A percentile compares a stretch with the other conserved stretches of the same genome.
Conservation (phyloP, 1,140 invertebrate genomes). For the Euwallacea similis region DNA sequence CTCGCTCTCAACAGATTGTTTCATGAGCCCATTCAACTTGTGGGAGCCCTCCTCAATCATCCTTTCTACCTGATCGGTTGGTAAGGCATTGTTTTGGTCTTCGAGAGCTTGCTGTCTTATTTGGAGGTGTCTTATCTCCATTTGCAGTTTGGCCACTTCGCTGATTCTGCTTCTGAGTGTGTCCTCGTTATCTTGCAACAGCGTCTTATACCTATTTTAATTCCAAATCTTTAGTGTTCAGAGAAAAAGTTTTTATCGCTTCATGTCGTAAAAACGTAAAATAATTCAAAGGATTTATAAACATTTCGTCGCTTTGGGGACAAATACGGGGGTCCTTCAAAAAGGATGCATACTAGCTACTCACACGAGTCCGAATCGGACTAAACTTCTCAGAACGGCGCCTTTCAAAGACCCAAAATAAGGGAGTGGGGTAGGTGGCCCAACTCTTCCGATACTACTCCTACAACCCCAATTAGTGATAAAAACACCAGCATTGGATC, state of each 20-base stretch:
- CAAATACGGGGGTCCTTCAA: too few relatives aligned
- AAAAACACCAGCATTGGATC: too few relatives aligned
- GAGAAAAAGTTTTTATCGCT: background rate
- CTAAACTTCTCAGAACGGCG: too few relatives aligned
- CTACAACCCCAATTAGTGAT: too few relatives aligned
- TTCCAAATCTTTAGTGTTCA: conserved; percentile 35
- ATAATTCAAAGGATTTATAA: too few relatives aligned
- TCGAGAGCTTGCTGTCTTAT: conserved; percentile 42
- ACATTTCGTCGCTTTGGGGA: too few relatives aligned
- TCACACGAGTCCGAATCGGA: too few relatives aligned
- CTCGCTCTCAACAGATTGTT: conserved; percentile 46
- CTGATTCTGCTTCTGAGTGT: conserved; percentile 40
- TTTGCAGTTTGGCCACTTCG: conserved; percentile 36
- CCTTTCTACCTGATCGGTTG: conserved; percentile 37
- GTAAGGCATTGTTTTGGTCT: conserved; percentile 43
- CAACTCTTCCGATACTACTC: too few relatives aligned
- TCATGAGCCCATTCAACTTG: conserved; percentile 43
- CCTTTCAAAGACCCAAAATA: too few relatives aligned
- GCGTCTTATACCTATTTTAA: conserved; percentile 32
- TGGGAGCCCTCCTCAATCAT: conserved; percentile 41
- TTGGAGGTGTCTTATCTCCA: conserved; percentile 42
- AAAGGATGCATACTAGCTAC: too few relatives aligned
- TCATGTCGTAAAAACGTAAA: too few relatives aligned
- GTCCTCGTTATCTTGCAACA: conserved; percentile 40
- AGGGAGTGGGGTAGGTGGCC: too few relatives aligned